These are phyloP conservation scores for Cuculus canorus DNA, from an alignment of 2,797 vertebrate genomes.

Conservation along the genomic window DNA sequence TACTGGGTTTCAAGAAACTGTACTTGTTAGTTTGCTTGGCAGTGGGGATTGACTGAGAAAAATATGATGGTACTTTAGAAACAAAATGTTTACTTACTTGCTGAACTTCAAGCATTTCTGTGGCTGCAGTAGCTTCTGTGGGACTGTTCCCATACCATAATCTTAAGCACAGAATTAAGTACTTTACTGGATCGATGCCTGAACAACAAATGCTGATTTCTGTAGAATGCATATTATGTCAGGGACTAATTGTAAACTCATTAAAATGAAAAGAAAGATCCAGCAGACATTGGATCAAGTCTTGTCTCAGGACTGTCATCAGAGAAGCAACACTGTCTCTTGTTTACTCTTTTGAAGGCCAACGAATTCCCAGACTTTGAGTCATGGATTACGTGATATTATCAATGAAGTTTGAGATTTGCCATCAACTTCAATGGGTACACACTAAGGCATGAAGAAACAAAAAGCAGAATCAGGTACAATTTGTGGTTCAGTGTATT, in stretches of 20 bases:
- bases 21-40: background rate
- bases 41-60: background rate
- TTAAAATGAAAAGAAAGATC: slow-evolving; percentile 53
- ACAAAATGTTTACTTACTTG: background rate
- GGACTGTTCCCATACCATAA: slow-evolving; percentile 32
- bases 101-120: slow-evolving; percentile 26
- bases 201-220: slow-evolving; percentile 40
- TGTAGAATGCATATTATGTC: slow-evolving; percentile 39
- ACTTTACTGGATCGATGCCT: slow-evolving; percentile 50
- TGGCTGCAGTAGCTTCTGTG: slow-evolving; percentile 8
- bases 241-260: slow-evolving; percentile 50
- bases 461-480: background rate
- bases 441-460: background rate
- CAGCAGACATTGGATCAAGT: slow-evolving; percentile 23
- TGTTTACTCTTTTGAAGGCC: slow-evolving; percentile 31
- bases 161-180: slow-evolving; percentile 56
- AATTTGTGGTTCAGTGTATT: background rate
- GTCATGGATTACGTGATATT: slow-evolving; percentile 2
- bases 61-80: background rate
- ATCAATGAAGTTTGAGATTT: slow-evolving; percentile 32
- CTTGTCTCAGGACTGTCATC: background rate
- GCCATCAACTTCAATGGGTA: background rate
- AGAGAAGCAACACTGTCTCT: slow-evolving; percentile 6
- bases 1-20: background rate
- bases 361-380: slow-evolving; percentile 24